Percentiles rank a stretch among this genome's conserved stretches.
Evolutionary conservation across 2,888 invertebrate species (phyloP).

Genomic region (Clanis bilineata): DNA sequence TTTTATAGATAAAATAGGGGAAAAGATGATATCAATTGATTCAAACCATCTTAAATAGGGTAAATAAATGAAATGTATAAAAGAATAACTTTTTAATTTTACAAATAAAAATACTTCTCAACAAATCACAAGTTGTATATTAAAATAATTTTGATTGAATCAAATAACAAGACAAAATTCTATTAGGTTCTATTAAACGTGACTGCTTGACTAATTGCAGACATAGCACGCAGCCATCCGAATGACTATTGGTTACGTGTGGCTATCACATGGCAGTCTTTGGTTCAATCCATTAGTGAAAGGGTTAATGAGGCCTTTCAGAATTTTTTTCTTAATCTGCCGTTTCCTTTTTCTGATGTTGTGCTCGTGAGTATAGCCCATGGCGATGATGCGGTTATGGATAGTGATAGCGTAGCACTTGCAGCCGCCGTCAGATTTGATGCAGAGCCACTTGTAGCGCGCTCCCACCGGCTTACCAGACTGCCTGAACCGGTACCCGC

Average conservation of each 20-base stretch:
- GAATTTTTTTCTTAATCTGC: conserved; percentile 14
- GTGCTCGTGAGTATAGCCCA: conserved; percentile 51
- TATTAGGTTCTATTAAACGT: neutral
- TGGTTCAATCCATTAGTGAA: neutral
- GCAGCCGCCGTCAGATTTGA: conserved; percentile 68
- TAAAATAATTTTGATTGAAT: neutral
- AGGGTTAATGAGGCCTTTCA: neutral
- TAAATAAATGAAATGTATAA: neutral
- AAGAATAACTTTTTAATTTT: neutral
- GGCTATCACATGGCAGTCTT: neutral
- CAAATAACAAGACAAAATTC: neutral
- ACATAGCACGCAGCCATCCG: neutral
- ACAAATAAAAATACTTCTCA: neutral
- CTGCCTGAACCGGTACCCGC: conserved; percentile 58
- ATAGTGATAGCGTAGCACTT: conserved; percentile 55
- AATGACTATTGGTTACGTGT: neutral
- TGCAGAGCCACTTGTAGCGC: conserved; percentile 59
- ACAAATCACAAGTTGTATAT: neutral
- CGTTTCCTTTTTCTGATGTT: conserved; percentile 35
- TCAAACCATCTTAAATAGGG: neutral
- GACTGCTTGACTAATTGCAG: neutral
- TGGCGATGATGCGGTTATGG: conserved; percentile 43
- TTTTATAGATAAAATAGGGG: neutral
- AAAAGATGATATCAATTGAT: neutral
- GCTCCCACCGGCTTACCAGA: conserved; percentile 33